Conservation (phyloP, 2,888 invertebrate species). For the Buathra laborator region DNA sequence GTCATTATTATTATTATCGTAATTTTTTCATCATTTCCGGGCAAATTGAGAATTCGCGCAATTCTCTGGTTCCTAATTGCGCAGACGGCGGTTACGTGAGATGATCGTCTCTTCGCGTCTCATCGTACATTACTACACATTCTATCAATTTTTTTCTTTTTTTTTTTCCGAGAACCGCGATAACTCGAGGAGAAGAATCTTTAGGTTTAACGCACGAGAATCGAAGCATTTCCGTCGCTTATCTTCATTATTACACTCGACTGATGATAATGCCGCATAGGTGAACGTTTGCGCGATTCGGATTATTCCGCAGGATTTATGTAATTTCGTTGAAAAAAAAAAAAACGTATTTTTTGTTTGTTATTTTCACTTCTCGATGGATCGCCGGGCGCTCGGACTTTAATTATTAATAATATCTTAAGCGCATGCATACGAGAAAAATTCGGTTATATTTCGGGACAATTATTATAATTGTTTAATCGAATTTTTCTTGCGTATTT, state of each 20-base stretch:
- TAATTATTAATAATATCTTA: not conserved
- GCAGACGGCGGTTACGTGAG: not conserved
- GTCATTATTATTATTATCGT: not conserved
- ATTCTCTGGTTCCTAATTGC: constrained; percentile 53
- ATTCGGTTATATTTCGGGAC: not conserved
- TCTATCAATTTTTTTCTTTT: constrained; percentile 15
- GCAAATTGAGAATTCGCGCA: constrained; percentile 24
- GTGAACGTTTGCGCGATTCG: not conserved
- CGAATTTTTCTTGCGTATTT: not conserved
- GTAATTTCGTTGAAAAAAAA: not conserved
- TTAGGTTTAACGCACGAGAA: constrained; percentile 21
- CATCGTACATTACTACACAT: not conserved
- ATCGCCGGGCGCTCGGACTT: not conserved
- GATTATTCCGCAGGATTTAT: not conserved
- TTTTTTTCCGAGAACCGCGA: constrained; percentile 27
- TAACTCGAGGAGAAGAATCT: constrained; percentile 44
- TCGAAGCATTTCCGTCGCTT: constrained; percentile 7
- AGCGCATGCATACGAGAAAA: not conserved
- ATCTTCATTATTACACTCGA: constrained; percentile 15
- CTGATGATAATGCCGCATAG: constrained; percentile 23
- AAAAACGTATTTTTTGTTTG: not conserved
- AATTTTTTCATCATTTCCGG: constrained; percentile 6
- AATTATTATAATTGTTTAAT: not conserved
- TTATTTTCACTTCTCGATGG: not conserved
- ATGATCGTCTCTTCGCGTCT: not conserved